Conservation (phyloP, 2,888 invertebrate genomes). For the Caenorhabditis sp. region DNA sequence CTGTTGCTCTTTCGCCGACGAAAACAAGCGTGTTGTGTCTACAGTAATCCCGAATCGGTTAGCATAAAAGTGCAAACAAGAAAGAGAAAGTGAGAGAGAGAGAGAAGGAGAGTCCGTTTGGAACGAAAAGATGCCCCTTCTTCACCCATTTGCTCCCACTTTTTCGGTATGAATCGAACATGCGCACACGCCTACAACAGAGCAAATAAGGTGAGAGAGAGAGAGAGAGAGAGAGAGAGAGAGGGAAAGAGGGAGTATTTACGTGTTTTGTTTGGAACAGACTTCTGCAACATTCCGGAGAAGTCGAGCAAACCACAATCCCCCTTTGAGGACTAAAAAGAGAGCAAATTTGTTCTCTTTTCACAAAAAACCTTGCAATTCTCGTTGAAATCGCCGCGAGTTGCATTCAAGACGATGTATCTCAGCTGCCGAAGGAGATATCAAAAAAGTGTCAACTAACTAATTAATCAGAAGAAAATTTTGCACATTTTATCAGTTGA, state of each 20-base stretch:
- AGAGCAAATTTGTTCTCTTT: too few relatives aligned
- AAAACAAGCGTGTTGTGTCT: background rate
- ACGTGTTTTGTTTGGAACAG: constrained; percentile 23
- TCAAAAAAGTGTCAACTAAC: too few relatives aligned
- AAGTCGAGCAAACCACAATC: background rate
- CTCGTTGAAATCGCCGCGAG: too few relatives aligned
- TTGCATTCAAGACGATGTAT: too few relatives aligned
- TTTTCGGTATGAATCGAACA: constrained; percentile 6
- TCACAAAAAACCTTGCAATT: too few relatives aligned
- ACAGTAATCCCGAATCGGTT: constrained; percentile 39
- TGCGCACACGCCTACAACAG: constrained; percentile 48
- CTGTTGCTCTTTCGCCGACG: too few relatives aligned
- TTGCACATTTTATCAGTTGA: too few relatives aligned
- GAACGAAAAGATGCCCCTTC: constrained; percentile 24
- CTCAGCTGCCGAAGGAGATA: too few relatives aligned
- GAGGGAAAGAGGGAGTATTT: background rate
- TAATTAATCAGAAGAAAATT: too few relatives aligned
- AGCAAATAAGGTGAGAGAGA: constrained; percentile 15
- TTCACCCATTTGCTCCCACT: constrained; percentile 2
- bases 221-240: background rate
- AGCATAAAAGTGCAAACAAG: constrained; percentile 32
- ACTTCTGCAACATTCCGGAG: too few relatives aligned
- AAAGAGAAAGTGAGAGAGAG: too few relatives aligned
- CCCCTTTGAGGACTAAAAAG: too few relatives aligned
- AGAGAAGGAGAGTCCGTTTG: constrained; percentile 6